Percentiles rank a stretch among this genome's conserved stretches.
phyloP scores from a whole-genome alignment of 2,797 vertebrate genomes.

The Emys orbicularis region DNA sequence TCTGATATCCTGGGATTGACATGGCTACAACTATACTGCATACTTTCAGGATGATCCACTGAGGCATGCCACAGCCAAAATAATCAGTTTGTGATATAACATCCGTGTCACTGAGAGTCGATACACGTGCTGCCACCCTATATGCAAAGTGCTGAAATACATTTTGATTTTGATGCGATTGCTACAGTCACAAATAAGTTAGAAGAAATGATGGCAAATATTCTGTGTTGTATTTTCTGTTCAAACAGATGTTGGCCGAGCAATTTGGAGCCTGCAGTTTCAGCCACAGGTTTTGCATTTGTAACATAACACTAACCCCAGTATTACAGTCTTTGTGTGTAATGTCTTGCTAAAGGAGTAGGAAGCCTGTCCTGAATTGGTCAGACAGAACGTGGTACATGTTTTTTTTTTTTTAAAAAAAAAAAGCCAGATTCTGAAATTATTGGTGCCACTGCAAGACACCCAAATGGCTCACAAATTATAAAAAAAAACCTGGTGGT shows the following conservation, averaged over 20 bases:
- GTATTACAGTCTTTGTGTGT: neutral
- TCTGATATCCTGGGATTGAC: neutral
- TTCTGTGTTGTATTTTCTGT: neutral
- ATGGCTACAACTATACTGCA: neutral
- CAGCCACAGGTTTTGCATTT: conserved; percentile 10
- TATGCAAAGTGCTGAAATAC: neutral
- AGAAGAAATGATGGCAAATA: neutral
- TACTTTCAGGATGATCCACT: neutral
- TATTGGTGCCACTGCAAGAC: conserved; percentile 23
- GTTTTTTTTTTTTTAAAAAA: too few species aligned
- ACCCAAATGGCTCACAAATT: conserved; percentile 15
- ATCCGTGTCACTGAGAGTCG: neutral
- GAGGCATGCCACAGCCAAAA: neutral
- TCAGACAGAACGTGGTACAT: neutral
- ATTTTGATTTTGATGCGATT: neutral
- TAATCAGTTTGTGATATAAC: neutral
- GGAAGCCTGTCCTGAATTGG: neutral
- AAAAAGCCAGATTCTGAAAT: neutral
- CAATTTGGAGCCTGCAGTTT: neutral
- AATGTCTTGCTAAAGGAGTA: neutral
- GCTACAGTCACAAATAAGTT: neutral
- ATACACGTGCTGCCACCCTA: neutral
- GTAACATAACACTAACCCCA: neutral
- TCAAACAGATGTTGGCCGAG: conserved; percentile 4
- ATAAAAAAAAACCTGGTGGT: neutral